Percentiles rank a stretch among this genome's conserved stretches.
These are phyloP conservation scores for Lycocerus yunnanus DNA, from an alignment of 2,888 invertebrate genomes.

Conservation along the genomic window DNA sequence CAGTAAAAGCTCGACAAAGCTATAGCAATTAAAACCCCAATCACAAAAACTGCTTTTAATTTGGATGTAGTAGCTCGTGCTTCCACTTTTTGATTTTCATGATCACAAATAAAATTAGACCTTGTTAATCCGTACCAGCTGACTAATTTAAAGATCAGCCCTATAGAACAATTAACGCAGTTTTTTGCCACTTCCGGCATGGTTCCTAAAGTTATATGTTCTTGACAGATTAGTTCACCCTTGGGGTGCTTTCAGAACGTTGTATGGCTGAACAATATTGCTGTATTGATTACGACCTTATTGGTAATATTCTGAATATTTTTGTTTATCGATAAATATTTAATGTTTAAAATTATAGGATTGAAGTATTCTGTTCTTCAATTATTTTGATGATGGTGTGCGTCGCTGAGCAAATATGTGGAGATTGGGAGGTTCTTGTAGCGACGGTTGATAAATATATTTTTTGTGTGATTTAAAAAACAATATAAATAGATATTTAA, in stretches of 20 bases:
- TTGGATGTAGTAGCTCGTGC: background rate
- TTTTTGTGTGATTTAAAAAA: too few species aligned
- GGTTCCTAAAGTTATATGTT: background rate
- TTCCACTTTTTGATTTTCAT: background rate
- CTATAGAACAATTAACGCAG: background rate
- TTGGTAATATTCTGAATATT: too few species aligned
- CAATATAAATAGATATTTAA: too few species aligned
- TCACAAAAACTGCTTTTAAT: background rate
- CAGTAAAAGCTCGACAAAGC: background rate
- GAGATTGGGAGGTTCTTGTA: too few species aligned
- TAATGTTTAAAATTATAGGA: too few species aligned
- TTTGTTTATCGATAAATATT: too few species aligned
- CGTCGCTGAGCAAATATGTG: too few species aligned
- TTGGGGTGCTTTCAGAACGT: background rate
- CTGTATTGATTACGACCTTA: too few species aligned
- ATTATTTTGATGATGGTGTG: too few species aligned
- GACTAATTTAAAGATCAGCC: background rate
- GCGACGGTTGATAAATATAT: too few species aligned
- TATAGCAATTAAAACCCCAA: background rate
- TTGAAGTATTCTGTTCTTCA: too few species aligned
- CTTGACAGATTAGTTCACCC: background rate
- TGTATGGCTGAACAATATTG: background rate
- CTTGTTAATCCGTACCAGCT: background rate
- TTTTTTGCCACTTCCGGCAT: background rate
- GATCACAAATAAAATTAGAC: background rate